Base-by-base conservation (phyloP, 2,797 vertebrate genomes). In the Sebastolobus altivelis region DNA sequence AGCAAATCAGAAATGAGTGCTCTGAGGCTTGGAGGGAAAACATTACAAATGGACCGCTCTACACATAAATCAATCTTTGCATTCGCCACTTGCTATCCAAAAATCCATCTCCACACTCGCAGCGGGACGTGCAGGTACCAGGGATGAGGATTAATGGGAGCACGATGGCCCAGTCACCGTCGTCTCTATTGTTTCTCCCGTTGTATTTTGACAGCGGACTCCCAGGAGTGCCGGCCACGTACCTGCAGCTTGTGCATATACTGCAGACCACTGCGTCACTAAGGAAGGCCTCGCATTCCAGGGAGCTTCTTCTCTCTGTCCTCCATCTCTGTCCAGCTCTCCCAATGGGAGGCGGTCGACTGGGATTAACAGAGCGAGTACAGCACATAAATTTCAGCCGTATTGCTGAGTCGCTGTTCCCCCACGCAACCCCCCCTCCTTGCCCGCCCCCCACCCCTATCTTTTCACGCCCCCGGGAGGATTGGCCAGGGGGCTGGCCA, bases 51-150 rank as follows among this genome's bases (percentile, higher is more conserved):
- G 82, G 88, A 85, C 78, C 49, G 52, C 58, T 89, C 59, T 52
- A 82, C 87, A 87, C 88, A 89, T 93, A 90, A 94, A 95, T 95
- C 92, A 93, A 93, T 94, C 89, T 92, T 81, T 82, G 83, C 87
- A 81, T 94, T 94, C 84, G 89, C 92, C 69, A 78, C 83, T 85
- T 61, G 77, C 86, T 40, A 88, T 88, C 81, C 83, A 85, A 86
- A 91, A 92, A 92, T 89, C 90, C 81, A 93, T 94, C 89, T 87
- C 72, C 66, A 60, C 68, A 46, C 73, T 65, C 83, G 61, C 58
- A 54, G 84, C 33, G 69, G 27, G 59, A 78, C 60, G 79, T 79
- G 66, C 86, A 79, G 79, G 75, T 78, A 66, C 46, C 79, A 79
- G 66, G 72, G 88, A 93, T 94, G 87, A 94, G 92, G 92, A 95